Evolutionary conservation across 2,113 vertebrate genomes (phyloP).

Genomic region (Hucho hucho): DNA sequence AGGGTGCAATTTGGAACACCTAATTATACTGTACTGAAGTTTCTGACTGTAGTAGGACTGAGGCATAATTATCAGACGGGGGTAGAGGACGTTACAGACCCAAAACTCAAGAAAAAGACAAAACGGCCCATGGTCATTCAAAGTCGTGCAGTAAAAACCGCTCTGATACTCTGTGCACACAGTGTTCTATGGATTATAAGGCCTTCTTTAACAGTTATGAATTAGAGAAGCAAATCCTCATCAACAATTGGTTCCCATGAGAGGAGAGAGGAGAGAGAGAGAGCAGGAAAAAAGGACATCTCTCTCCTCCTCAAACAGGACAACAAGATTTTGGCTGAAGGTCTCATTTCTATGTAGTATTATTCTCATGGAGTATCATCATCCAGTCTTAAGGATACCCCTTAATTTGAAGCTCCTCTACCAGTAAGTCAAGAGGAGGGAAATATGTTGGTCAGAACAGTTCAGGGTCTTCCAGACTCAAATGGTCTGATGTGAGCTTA

Average conservation of each 20-base stretch:
- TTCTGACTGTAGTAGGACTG: neutral
- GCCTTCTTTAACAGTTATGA: neutral
- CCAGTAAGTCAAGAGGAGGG: neutral
- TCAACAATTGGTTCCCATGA: too few relatives aligned
- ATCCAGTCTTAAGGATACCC: neutral
- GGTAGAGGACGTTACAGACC: constrained; percentile 30
- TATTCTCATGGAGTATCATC: neutral
- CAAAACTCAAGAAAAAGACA: constrained; percentile 5
- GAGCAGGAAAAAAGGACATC: neutral
- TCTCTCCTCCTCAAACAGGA: neutral
- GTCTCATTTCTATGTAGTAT: neutral
- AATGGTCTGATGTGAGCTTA: neutral
- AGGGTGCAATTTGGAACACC: too few relatives aligned
- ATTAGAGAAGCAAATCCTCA: neutral
- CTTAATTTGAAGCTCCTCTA: neutral
- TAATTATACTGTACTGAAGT: neutral
- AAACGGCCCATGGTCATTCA: neutral
- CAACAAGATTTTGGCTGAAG: neutral
- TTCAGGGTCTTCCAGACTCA: neutral
- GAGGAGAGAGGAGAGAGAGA: neutral
- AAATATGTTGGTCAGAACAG: neutral
- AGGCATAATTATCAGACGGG: neutral
- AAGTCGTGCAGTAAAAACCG: neutral
- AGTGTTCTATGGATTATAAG: neutral
- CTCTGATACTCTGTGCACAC: neutral